phyloP scores from a whole-genome alignment of 2,888 invertebrate species.

The Himalopsyche kuldschensis region DNA sequence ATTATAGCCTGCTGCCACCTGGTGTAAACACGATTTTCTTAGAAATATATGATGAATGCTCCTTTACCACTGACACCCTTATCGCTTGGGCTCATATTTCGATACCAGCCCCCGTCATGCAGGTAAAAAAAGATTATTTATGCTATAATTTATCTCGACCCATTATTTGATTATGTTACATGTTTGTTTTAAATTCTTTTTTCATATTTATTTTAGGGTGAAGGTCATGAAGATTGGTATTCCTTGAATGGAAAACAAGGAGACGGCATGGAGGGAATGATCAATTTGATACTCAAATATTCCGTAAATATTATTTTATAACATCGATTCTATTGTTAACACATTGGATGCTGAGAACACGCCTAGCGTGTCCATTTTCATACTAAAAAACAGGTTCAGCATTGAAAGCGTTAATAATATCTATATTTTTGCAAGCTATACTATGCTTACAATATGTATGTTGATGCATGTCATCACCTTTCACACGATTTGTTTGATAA shows the following conservation, averaged over 20 bases:
- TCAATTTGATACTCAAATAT: conserved; percentile 87
- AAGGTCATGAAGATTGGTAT: conserved; percentile 95
- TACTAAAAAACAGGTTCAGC: too few species aligned
- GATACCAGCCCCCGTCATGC: conserved; percentile 81
- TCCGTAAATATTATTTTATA: conserved; percentile 54
- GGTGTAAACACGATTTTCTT: conserved; percentile 87
- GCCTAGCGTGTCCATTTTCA: too few species aligned
- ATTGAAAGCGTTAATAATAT: too few species aligned
- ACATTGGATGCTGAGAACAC: too few species aligned
- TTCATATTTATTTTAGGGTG: conserved; percentile 58
- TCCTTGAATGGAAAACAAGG: conserved; percentile 92
- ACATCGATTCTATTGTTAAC: neutral
- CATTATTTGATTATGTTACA: neutral
- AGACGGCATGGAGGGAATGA: conserved; percentile 89
- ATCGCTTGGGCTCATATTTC: conserved; percentile 92
- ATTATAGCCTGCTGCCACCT: conserved; percentile 74
- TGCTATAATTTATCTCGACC: conserved; percentile 34
- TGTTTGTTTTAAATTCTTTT: neutral
- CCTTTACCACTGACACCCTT: conserved; percentile 93
- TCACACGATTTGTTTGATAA: too few species aligned
- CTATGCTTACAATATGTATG: too few species aligned
- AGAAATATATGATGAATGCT: conserved; percentile 96
- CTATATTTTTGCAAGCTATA: too few species aligned
- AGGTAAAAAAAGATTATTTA: conserved; percentile 44
- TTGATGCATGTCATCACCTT: too few species aligned